Conservation (phyloP, 2,113 vertebrate genomes). For the Melozone crissalis region DNA sequence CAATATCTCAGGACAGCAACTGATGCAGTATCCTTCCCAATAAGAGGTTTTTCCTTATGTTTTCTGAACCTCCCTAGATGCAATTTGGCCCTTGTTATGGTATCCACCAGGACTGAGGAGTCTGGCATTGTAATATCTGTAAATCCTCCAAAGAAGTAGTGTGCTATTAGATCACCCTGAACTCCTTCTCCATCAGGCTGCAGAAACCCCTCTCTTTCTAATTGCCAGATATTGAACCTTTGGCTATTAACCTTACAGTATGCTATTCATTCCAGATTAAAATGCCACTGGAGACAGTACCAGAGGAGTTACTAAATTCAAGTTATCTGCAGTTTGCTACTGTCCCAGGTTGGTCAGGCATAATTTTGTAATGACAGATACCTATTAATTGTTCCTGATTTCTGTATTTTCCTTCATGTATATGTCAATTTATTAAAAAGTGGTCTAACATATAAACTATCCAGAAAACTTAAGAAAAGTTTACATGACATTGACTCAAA, state of each 20-base stretch:
- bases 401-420: background rate
- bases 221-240: background rate
- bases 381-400: background rate
- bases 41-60: background rate
- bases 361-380: background rate
- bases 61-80: background rate
- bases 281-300: background rate
- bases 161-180: background rate
- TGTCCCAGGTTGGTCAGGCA: background rate
- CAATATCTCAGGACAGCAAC: background rate
- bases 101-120: background rate
- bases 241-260: background rate
- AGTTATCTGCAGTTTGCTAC: background rate
- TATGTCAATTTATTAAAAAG: background rate
- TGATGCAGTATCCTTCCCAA: background rate
- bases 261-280: background rate
- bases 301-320: background rate
- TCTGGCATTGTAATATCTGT: background rate
- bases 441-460: background rate
- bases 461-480: background rate
- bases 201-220: background rate
- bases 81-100: background rate
- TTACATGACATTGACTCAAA: background rate
- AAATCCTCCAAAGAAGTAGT: background rate
- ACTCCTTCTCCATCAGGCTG: background rate